These are phyloP conservation scores for Drosophila leonis DNA, from an alignment of 2,888 invertebrate genomes.

Conservation along the genomic window DNA sequence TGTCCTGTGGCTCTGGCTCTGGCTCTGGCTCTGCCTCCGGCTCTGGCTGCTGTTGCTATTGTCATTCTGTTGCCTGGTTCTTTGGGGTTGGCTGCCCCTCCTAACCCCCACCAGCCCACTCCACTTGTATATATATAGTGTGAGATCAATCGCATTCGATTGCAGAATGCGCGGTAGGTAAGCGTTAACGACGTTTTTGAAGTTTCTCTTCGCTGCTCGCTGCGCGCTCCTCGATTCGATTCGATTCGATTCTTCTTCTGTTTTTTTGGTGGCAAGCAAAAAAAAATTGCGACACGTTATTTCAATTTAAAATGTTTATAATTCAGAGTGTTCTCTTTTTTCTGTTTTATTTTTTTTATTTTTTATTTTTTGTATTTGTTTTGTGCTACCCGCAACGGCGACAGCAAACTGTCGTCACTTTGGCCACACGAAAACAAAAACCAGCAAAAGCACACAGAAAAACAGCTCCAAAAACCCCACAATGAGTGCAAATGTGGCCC, in stretches of 20 bases:
- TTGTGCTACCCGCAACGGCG: conserved; percentile 51
- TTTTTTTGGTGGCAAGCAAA: conserved; percentile 67
- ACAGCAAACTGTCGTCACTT: conserved; percentile 55
- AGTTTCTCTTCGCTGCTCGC: conserved; percentile 47
- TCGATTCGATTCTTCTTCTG: conserved; percentile 24
- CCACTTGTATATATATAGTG: conserved; percentile 34
- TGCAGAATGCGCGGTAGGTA: conserved; percentile 84
- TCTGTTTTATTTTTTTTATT: too few species aligned
- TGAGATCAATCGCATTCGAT: conserved; percentile 84
- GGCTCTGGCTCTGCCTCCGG: not conserved
- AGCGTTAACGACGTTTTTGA: conserved; percentile 82
- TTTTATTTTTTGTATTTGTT: conserved; percentile 7
- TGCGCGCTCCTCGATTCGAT: not conserved
- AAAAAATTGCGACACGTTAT: conserved; percentile 82
- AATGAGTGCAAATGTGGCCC: conserved; percentile 1
- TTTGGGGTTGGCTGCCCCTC: conserved; percentile 35
- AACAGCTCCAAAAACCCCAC: conserved; percentile 11
- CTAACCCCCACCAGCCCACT: conserved; percentile 17
- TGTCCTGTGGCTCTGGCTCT: not conserved
- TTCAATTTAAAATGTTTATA: conserved; percentile 83
- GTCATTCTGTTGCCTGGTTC: conserved; percentile 47
- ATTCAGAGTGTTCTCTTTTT: conserved; percentile 72
- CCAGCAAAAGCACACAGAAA: not conserved
- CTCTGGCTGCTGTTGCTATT: conserved; percentile 51
- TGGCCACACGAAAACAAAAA: conserved; percentile 36